A percentile compares a stretch with the other conserved stretches of the same genome.
phyloP scores from a whole-genome alignment of 1,140 invertebrate species.

The Latrodectus geometricus region DNA sequence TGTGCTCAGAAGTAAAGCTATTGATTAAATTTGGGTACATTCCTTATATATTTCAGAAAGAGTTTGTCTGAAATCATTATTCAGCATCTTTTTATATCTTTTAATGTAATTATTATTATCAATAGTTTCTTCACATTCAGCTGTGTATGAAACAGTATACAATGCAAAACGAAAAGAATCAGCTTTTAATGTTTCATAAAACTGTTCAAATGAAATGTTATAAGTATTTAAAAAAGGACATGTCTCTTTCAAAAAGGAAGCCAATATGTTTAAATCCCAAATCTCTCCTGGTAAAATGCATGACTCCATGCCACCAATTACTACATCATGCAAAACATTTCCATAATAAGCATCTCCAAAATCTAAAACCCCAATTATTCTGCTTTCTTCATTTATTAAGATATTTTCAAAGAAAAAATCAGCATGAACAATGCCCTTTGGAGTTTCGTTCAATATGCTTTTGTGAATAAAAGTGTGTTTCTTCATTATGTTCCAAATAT shows the following conservation, averaged over 20 bases:
- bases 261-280: neutral
- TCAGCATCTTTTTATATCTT: too few relatives aligned
- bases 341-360: conserved; percentile 29
- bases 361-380: conserved; percentile 5
- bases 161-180: conserved; percentile 9
- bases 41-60: too few relatives aligned
- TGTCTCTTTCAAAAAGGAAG: neutral
- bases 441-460: neutral
- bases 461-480: neutral
- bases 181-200: conserved; percentile 13
- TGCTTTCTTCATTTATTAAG: neutral
- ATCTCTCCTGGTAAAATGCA: neutral
- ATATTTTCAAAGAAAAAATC: conserved; percentile 21
- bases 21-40: too few relatives aligned
- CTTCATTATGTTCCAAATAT: conserved; percentile 9
- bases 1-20: too few relatives aligned
- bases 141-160: conserved; percentile 6
- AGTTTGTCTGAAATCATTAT: too few relatives aligned
- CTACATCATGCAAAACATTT: conserved; percentile 2
- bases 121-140: too few relatives aligned
- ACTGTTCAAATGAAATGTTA: conserved; percentile 5
- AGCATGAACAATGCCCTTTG: conserved; percentile 2
- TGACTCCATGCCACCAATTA: conserved; percentile 17
- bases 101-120: too few relatives aligned
- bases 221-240: neutral